phyloP scores from a whole-genome alignment of 1,140 invertebrate species.

The Littorina saxatilis region DNA sequence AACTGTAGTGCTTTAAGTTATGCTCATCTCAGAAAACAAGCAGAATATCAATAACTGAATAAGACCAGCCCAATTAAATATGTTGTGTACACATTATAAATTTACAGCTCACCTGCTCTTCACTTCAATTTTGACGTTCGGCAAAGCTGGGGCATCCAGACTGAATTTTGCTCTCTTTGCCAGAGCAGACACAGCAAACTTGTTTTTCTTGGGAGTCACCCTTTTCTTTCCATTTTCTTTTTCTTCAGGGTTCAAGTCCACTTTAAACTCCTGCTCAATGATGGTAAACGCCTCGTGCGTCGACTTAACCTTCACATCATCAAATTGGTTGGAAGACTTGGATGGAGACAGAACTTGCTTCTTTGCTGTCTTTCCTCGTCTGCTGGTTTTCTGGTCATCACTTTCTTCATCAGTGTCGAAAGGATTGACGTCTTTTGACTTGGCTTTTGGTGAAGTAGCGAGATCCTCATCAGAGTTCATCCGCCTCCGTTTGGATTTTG shows the following conservation, averaged over 20 bases:
- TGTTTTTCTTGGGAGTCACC: slow-evolving; percentile 22
- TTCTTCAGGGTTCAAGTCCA: neutral
- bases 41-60: too few species aligned
- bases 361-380: neutral
- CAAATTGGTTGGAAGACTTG: neutral
- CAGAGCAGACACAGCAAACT: slow-evolving; percentile 36
- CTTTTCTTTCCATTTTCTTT: slow-evolving; percentile 8
- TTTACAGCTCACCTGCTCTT: slow-evolving; percentile 46
- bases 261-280: neutral
- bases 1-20: too few species aligned
- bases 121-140: slow-evolving; percentile 26
- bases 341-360: slow-evolving; percentile 23
- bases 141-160: slow-evolving; percentile 22
- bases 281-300: neutral
- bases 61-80: too few species aligned
- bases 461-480: neutral
- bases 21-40: too few species aligned
- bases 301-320: neutral
- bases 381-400: neutral
- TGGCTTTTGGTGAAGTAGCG: neutral
- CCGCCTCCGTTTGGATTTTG: neutral
- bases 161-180: slow-evolving; percentile 32
- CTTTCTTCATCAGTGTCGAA: neutral
- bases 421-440: neutral
- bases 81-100: too few species aligned